Evolutionary conservation across 2,797 vertebrate species (phyloP).

Genomic region (Antennarius maculatus): DNA sequence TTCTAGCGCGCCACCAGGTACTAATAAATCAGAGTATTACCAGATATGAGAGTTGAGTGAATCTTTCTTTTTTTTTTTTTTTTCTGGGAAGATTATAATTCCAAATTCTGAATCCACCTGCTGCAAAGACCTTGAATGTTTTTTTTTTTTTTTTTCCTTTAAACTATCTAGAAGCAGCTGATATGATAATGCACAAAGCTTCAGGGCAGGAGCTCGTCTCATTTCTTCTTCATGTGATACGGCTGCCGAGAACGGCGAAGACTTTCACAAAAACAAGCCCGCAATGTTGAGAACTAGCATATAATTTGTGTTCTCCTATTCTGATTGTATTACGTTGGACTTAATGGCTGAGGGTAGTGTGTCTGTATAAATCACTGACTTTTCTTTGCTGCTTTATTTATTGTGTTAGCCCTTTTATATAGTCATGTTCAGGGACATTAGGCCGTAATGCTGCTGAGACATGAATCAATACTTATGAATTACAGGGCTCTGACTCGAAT

Average conservation of each 20-base stretch:
- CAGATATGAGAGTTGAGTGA: neutral
- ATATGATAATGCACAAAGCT: neutral
- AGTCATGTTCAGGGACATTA: constrained; percentile 42
- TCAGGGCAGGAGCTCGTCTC: neutral
- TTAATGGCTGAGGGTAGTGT: constrained; percentile 25
- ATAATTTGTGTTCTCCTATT: constrained; percentile 11
- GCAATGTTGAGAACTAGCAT: constrained; percentile 19
- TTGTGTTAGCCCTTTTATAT: constrained; percentile 20
- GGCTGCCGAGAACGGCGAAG: constrained; percentile 7
- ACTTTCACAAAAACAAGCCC: constrained; percentile 20
- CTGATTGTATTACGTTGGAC: constrained; percentile 26
- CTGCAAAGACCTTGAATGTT: constrained; percentile 19
- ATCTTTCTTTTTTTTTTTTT: too few relatives aligned
- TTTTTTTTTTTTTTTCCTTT: neutral
- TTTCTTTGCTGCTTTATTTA: constrained; percentile 41
- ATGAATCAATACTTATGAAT: constrained; percentile 76
- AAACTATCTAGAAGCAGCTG: constrained; percentile 4
- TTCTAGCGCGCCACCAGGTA: constrained; percentile 6
- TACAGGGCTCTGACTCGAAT: constrained; percentile 58
- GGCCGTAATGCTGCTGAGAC: constrained; percentile 49
- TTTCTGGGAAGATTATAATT: neutral
- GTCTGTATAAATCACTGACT: constrained; percentile 34
- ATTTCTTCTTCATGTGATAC: neutral
- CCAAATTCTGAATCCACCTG: constrained; percentile 1
- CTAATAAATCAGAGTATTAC: constrained; percentile 19